These are phyloP conservation scores for Danionella dracula DNA, from an alignment of 2,797 vertebrate genomes.

Conservation along the genomic window DNA sequence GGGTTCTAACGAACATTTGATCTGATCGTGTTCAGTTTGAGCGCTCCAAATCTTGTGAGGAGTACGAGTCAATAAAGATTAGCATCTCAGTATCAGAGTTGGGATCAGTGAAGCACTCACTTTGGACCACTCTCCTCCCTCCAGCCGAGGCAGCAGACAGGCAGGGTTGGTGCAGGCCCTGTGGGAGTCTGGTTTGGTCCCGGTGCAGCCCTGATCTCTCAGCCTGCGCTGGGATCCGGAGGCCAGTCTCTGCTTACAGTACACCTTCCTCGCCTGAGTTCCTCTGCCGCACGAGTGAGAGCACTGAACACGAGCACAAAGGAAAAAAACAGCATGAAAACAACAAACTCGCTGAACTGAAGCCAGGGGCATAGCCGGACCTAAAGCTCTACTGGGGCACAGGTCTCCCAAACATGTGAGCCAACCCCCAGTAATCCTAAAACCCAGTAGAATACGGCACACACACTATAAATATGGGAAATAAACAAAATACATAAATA, in stretches of 20 bases:
- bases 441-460: too few relatives aligned
- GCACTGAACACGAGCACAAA: slow-evolving; percentile 64
- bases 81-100: background rate
- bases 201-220: slow-evolving; percentile 66
- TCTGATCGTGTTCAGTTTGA: too few relatives aligned
- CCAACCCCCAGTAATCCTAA: too few relatives aligned
- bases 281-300: slow-evolving; percentile 82
- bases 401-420: too few relatives aligned
- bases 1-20: too few relatives aligned
- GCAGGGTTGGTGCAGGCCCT: slow-evolving; percentile 74
- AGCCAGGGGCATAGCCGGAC: too few relatives aligned
- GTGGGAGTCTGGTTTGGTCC: slow-evolving; percentile 58
- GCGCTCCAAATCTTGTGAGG: too few relatives aligned
- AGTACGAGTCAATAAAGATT: too few relatives aligned
- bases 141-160: slow-evolving; percentile 71
- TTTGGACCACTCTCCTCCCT: slow-evolving; percentile 80
- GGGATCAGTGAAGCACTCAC: slow-evolving; percentile 50
- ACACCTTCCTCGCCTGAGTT: slow-evolving; percentile 74
- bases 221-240: slow-evolving; percentile 77
- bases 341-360: background rate
- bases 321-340: background rate
- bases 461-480: too few relatives aligned
- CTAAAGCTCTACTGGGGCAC: too few relatives aligned
- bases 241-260: slow-evolving; percentile 82
- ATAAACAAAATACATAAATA: too few relatives aligned